These are phyloP conservation scores for Bedellia somnulentella DNA, from an alignment of 2,888 invertebrate species.

Conservation along the genomic window DNA sequence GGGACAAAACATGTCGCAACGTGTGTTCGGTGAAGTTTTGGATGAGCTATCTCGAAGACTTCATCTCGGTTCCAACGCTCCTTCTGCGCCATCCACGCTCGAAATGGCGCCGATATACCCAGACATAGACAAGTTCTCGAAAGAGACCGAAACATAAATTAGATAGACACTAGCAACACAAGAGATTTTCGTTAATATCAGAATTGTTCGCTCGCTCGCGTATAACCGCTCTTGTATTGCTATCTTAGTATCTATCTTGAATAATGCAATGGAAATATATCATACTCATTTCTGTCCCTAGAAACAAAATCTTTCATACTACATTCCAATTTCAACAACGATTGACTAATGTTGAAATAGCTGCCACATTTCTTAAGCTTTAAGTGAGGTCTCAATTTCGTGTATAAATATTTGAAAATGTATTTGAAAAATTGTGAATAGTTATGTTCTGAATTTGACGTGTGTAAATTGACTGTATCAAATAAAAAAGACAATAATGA, in stretches of 20 bases:
- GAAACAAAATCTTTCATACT: too few species aligned
- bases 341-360: too few species aligned
- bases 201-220: too few species aligned
- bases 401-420: slow-evolving; percentile 11
- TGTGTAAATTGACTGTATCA: slow-evolving; percentile 14
- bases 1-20: slow-evolving; percentile 84
- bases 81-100: slow-evolving; percentile 83
- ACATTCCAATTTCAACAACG: too few species aligned
- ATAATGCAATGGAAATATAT: too few species aligned
- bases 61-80: slow-evolving; percentile 73
- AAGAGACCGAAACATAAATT: slow-evolving; percentile 81
- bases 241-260: too few species aligned
- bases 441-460: slow-evolving; percentile 9
- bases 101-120: slow-evolving; percentile 88
- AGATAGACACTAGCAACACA: slow-evolving; percentile 6
- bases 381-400: slow-evolving; percentile 22
- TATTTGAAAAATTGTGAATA: slow-evolving; percentile 11
- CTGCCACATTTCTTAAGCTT: slow-evolving; percentile 14
- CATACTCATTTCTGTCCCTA: too few species aligned
- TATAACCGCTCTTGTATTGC: too few species aligned
- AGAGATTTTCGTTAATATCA: too few species aligned
- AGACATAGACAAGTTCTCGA: slow-evolving; percentile 74
- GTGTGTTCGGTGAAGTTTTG: slow-evolving; percentile 77
- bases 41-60: slow-evolving; percentile 74
- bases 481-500: slow-evolving; percentile 11